Evolutionary conservation across 2,113 vertebrate genomes (phyloP), one percentile per base, ranked within the genome.

Genomic region (Calidris pygmaea): DNA sequence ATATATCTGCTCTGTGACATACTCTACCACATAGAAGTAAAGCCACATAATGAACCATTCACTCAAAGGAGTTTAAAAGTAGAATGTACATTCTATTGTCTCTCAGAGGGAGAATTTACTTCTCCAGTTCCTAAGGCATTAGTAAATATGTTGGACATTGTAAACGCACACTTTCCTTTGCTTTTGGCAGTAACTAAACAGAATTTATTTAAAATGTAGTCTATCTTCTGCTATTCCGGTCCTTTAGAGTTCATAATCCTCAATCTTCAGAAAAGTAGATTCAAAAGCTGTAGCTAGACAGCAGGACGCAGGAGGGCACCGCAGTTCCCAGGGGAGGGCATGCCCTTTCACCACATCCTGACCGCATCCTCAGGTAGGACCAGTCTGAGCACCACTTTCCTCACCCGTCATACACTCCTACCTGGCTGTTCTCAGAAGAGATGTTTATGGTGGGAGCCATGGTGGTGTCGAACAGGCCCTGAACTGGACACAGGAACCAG

Each of bases 321-420:
- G 0, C 35, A 59, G 23, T 19, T 72, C 75, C 75, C 58, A 23
- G 34, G 10, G 22, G 21, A 72, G 45, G 6, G 9, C n/a, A 81
- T 4, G 8, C 34, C 60, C 41, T 70, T 80, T 58, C 77, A 63
- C 26, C n/a, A 75, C 60, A 67, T 71, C 73, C 87, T 93, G 66
- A 32, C 56, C 21, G 1, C 1, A 1, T 73, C 50, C 41, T 37
- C 0, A 0, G 30, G 71, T 47, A 37, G 65, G 48, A 75, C 10
- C n/a, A 74, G 48, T 52, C 48, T 56, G 62, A 50, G 21, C 39
- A 22, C 14, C 1, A 1, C 50, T 71, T 45, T 78, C 43, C 45
- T 62, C 45, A 62, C 13, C 21, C 6, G 0, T 43, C 26, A 6
- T 37, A 63, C 0, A 0, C 6, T 52, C 21, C 35, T 14, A 14